phyloP scores from a whole-genome alignment of 2,797 vertebrate species.

The Dermochelys coriacea region DNA sequence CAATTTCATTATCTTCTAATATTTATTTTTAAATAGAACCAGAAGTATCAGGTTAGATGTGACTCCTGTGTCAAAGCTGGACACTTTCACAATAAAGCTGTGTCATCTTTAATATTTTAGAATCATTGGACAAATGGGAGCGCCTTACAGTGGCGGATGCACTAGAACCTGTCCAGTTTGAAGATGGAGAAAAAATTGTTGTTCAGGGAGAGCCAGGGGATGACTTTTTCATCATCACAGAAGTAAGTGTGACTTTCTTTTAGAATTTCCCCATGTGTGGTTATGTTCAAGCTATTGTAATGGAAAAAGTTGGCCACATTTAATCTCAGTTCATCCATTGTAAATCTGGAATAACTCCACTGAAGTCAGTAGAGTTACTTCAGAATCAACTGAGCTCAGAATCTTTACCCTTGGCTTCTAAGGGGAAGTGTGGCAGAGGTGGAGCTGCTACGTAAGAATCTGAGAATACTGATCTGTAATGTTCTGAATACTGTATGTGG shows the following conservation, averaged over 20 bases:
- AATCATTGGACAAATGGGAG: slow-evolving; percentile 88
- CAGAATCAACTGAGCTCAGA: neutral
- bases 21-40: slow-evolving; percentile 55
- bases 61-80: slow-evolving; percentile 42
- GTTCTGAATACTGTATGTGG: neutral
- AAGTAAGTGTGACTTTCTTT: slow-evolving; percentile 74
- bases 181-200: slow-evolving; percentile 87
- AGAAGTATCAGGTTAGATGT: slow-evolving; percentile 32
- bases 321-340: slow-evolving; percentile 16
- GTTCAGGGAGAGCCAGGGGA: slow-evolving; percentile 87
- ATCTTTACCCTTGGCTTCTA: neutral
- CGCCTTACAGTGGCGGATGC: slow-evolving; percentile 86
- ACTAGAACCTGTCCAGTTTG: slow-evolving; percentile 86
- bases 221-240: slow-evolving; percentile 88
- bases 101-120: slow-evolving; percentile 66
- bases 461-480: neutral
- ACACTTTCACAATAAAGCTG: slow-evolving; percentile 58
- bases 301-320: slow-evolving; percentile 5
- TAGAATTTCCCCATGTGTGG: slow-evolving; percentile 18
- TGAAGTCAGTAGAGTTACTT: neutral
- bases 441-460: neutral
- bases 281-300: slow-evolving; percentile 9
- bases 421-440: neutral
- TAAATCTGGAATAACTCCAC: neutral
- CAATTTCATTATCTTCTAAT: neutral